Percentiles rank a stretch among this genome's conserved stretches.
Conservation (phyloP, 2,113 vertebrate species). For the Sinocyclocheilus anshuiensis region DNA sequence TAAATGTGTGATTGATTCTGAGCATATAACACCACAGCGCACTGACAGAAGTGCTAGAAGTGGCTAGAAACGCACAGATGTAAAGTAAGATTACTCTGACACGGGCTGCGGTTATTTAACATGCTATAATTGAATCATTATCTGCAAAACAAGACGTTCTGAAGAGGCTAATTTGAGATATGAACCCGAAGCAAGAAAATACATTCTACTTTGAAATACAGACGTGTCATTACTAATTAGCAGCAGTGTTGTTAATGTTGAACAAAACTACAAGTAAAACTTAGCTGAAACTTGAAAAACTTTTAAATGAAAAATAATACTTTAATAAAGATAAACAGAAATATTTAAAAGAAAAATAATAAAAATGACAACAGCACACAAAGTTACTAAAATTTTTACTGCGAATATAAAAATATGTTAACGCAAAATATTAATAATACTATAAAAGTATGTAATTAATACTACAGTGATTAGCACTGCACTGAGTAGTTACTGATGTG, state of each 20-base stretch:
- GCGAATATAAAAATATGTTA: too few species aligned
- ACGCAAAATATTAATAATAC: too few species aligned
- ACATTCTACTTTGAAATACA: background rate
- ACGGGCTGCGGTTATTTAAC: background rate
- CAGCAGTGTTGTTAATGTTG: too few species aligned
- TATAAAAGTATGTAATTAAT: too few species aligned
- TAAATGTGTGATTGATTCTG: background rate
- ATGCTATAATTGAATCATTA: background rate
- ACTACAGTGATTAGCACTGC: too few species aligned
- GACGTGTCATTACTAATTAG: background rate
- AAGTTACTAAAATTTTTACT: too few species aligned
- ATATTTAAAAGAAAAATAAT: too few species aligned
- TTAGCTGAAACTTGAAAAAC: too few species aligned
- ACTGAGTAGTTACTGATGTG: too few species aligned
- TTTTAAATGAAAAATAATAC: too few species aligned
- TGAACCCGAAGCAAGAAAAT: background rate
- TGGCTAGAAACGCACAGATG: background rate
- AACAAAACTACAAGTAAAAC: background rate
- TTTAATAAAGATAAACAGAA: too few species aligned
- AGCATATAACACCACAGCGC: slow-evolving; percentile 64
- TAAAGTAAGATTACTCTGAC: background rate
- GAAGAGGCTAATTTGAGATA: background rate
- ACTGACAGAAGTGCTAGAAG: background rate
- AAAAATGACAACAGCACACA: too few species aligned
- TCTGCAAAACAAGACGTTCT: background rate